Evolutionary conservation across 2,888 invertebrate species (phyloP).

Genomic region (Rhamnusium bicolor): DNA sequence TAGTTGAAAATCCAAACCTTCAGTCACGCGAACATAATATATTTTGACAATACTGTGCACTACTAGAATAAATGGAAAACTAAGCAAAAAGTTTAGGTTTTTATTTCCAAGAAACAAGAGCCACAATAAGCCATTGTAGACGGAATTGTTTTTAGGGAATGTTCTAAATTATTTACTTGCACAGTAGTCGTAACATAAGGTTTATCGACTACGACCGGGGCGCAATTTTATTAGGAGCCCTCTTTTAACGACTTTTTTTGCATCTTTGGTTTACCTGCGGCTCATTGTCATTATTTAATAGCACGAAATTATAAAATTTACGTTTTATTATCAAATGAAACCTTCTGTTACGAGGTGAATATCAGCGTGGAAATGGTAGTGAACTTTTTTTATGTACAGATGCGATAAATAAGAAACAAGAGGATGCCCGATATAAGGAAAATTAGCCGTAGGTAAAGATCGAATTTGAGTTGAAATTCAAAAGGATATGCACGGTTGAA

Average conservation of each 20-base stretch:
- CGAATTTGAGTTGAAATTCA: neutral
- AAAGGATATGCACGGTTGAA: neutral
- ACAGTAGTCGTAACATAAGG: neutral
- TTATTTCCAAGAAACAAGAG: no score
- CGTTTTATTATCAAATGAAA: neutral
- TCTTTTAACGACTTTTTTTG: neutral
- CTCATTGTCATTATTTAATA: neutral
- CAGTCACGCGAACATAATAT: no score
- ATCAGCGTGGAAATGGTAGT: neutral
- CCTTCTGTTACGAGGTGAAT: neutral
- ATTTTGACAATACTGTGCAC: no score
- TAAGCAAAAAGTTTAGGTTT: no score
- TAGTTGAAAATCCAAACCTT: no score
- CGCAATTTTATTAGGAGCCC: conserved; percentile 8
- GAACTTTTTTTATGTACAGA: neutral
- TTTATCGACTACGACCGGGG: neutral
- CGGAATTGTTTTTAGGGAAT: neutral
- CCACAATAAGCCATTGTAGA: neutral
- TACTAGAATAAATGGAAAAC: no score
- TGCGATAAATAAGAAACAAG: neutral
- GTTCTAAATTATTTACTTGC: neutral
- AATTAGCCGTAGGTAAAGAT: neutral
- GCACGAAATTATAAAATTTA: conserved; percentile 3
- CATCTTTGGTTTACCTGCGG: neutral
- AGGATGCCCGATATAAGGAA: neutral